Evolutionary conservation across 2,797 vertebrate species (phyloP).

Genomic region (Tarsius wallacei): DNA sequence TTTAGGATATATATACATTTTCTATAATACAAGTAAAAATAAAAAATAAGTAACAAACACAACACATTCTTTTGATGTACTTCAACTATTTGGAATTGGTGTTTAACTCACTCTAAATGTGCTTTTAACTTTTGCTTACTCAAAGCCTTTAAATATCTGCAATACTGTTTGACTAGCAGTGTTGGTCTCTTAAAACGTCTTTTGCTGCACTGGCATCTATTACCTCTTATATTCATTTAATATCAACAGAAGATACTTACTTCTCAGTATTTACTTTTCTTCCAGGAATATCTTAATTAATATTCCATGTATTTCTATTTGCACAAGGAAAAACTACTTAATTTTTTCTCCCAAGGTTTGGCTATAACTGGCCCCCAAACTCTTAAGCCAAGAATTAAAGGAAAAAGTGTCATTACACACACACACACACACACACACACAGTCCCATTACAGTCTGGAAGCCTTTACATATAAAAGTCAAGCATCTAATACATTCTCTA

Average conservation of each 20-base stretch:
- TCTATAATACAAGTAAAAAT: not conserved
- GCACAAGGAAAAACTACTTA: not conserved
- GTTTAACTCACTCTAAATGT: not conserved
- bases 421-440: not conserved
- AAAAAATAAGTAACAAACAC: not conserved
- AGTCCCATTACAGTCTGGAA: not conserved
- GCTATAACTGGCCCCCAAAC: not conserved
- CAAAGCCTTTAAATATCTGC: not conserved
- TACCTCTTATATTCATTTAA: constrained; percentile 6
- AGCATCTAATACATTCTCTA: not conserved
- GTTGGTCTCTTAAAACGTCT: not conserved
- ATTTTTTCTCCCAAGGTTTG: not conserved
- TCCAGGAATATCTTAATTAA: not conserved
- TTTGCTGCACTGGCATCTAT: not conserved
- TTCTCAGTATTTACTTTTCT: not conserved
- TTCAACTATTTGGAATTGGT: not conserved
- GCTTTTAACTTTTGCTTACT: not conserved
- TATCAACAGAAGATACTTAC: not conserved
- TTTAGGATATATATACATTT: not conserved
- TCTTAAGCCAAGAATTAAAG: not conserved
- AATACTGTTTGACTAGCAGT: not conserved
- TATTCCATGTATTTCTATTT: not conserved
- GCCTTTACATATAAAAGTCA: not conserved
- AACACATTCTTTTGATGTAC: not conserved
- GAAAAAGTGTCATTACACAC: not conserved